These are phyloP conservation scores for Beaufortia kweichowensis DNA, from an alignment of 2,113 vertebrate species.

Conservation along the genomic window DNA sequence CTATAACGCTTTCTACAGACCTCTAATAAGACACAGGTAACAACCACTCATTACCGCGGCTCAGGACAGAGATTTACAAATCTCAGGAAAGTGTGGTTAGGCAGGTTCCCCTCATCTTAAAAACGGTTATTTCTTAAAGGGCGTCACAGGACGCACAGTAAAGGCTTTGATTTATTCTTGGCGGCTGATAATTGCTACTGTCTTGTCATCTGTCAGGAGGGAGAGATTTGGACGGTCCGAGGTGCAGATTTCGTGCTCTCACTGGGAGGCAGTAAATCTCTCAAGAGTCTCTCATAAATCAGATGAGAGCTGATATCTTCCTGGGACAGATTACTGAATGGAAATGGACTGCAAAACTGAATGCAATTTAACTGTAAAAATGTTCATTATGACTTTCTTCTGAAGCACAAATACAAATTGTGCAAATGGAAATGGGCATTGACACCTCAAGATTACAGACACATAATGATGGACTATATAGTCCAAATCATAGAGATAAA, in stretches of 20 bases:
- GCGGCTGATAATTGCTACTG: constrained; percentile 79
- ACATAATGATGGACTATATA: too few relatives aligned
- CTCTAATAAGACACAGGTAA: constrained; percentile 77
- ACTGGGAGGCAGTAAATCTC: constrained; percentile 71
- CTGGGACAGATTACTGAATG: constrained; percentile 37
- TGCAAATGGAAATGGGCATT: background rate
- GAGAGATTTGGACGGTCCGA: constrained; percentile 72
- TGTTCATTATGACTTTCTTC: background rate
- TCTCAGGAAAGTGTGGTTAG: constrained; percentile 68
- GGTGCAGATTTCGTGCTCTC: constrained; percentile 69
- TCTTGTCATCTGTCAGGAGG: constrained; percentile 76
- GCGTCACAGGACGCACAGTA: constrained; percentile 64
- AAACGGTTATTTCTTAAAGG: constrained; percentile 75
- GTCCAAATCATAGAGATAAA: too few relatives aligned
- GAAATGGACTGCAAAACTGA: background rate
- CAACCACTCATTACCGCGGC: constrained; percentile 76
- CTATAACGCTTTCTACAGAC: constrained; percentile 76
- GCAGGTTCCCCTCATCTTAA: constrained; percentile 65
- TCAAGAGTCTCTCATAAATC: constrained; percentile 73
- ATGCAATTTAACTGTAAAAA: background rate
- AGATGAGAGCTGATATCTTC: constrained; percentile 43
- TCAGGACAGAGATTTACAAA: constrained; percentile 78
- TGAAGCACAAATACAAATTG: too few relatives aligned
- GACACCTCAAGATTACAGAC: background rate
- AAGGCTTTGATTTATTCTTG: constrained; percentile 77